These are phyloP conservation scores for Chrysomela aeneicollis DNA, from an alignment of 2,888 invertebrate species.

Conservation along the genomic window DNA sequence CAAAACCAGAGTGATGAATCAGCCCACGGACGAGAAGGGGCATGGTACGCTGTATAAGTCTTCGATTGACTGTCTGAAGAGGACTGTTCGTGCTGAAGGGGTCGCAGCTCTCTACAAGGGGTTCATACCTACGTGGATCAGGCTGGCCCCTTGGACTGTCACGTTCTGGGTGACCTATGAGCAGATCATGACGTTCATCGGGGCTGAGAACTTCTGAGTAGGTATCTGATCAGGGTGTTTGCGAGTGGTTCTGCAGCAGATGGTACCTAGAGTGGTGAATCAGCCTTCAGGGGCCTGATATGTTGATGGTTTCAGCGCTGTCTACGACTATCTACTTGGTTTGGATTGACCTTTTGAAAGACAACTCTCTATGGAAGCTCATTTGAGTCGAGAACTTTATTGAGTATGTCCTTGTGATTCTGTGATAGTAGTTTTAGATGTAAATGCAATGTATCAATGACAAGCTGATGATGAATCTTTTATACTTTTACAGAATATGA, in stretches of 20 bases:
- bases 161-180: conserved; percentile 95
- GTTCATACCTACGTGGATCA: conserved; percentile 90
- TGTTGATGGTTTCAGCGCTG: too few relatives aligned
- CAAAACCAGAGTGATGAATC: conserved; percentile 94
- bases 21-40: conserved; percentile 78
- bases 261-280: too few relatives aligned
- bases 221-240: neutral
- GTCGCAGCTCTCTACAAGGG: conserved; percentile 88
- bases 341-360: too few relatives aligned
- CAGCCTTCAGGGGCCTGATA: too few relatives aligned
- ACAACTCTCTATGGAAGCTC: too few relatives aligned
- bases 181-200: conserved; percentile 73
- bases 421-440: too few relatives aligned
- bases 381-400: too few relatives aligned
- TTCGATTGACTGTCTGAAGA: conserved; percentile 84
- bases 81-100: conserved; percentile 88
- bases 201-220: conserved; percentile 52
- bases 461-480: too few relatives aligned
- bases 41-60: conserved; percentile 75
- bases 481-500: too few relatives aligned
- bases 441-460: too few relatives aligned
- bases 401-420: too few relatives aligned
- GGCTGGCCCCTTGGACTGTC: conserved; percentile 94
- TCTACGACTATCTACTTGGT: too few relatives aligned
- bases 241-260: neutral